Conservation (phyloP, 2,113 vertebrate species). For the Pimephales promelas region DNA sequence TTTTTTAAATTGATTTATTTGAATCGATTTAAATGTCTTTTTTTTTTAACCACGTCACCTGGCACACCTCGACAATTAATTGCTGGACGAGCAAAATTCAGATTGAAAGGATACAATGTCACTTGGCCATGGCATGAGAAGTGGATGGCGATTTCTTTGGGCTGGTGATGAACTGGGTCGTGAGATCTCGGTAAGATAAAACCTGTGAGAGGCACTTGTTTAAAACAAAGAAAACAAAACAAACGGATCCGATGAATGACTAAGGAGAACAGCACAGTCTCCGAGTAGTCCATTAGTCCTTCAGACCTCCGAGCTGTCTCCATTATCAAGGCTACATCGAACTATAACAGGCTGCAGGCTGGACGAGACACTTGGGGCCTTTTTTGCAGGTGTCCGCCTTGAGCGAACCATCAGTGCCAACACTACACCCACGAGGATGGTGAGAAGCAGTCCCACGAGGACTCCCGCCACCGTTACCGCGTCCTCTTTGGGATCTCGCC, state of each 20-base stretch:
- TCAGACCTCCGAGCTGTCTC: constrained; percentile 93
- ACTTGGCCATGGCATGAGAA: neutral
- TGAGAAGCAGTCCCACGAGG: constrained; percentile 76
- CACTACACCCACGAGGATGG: constrained; percentile 72
- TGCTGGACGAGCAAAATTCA: neutral
- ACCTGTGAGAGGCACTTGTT: constrained; percentile 62
- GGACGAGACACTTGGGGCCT: constrained; percentile 66
- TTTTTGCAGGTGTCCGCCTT: constrained; percentile 70
- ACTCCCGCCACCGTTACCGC: constrained; percentile 75
- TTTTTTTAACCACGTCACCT: neutral
- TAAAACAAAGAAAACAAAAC: constrained; percentile 20
- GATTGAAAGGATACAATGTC: neutral
- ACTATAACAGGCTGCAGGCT: constrained; percentile 81
- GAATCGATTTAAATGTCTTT: no score
- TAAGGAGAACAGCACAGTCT: neutral
- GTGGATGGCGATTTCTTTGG: constrained; percentile 40
- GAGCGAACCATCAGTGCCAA: constrained; percentile 69
- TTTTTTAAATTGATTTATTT: no score
- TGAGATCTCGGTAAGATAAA: constrained; percentile 45
- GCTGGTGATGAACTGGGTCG: constrained; percentile 16
- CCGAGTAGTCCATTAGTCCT: neutral
- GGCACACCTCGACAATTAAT: neutral
- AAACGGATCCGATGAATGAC: constrained; percentile 3
- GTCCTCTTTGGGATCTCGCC: constrained; percentile 58
- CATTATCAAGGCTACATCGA: constrained; percentile 73